These are phyloP conservation scores for Pipa parva DNA, from an alignment of 2,113 vertebrate species.

Conservation along the genomic window DNA sequence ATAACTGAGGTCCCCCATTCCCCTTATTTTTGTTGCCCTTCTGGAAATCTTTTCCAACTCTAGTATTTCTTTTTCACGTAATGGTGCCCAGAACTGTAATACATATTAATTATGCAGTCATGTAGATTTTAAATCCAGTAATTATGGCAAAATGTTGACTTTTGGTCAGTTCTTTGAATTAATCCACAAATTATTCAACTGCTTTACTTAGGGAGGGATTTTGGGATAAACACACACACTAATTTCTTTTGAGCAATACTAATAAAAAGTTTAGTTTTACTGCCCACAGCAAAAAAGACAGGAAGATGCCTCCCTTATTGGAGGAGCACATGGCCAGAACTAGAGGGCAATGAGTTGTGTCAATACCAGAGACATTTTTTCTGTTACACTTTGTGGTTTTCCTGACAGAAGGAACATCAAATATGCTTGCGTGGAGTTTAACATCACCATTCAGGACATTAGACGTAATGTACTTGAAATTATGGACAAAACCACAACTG, in stretches of 20 bases:
- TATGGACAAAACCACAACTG: constrained; percentile 14
- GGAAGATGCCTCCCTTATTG: background rate
- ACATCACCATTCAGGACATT: constrained; percentile 5
- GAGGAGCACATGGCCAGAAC: background rate
- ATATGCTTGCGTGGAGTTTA: constrained; percentile 28
- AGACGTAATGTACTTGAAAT: constrained; percentile 39
- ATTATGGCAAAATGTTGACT: constrained; percentile 20
- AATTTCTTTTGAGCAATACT: no score
- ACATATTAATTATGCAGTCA: background rate
- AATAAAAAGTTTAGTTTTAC: constrained; percentile 9
- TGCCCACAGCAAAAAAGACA: constrained; percentile 16
- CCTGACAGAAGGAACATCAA: constrained; percentile 2
- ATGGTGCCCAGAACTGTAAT: no score
- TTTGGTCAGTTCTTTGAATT: constrained; percentile 7
- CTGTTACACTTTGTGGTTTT: constrained; percentile 36
- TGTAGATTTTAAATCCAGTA: constrained; percentile 3
- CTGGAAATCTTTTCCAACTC: no score
- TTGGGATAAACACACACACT: no score
- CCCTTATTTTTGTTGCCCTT: no score
- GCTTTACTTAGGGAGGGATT: no score
- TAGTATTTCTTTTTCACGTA: no score
- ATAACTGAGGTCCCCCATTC: no score
- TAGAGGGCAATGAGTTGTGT: constrained; percentile 26
- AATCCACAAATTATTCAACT: background rate
- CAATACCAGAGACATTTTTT: constrained; percentile 42